Percentiles rank a stretch among this genome's conserved stretches.
Evolutionary conservation across 2,113 vertebrate genomes (phyloP).

Genomic region (Steatornis caripensis): DNA sequence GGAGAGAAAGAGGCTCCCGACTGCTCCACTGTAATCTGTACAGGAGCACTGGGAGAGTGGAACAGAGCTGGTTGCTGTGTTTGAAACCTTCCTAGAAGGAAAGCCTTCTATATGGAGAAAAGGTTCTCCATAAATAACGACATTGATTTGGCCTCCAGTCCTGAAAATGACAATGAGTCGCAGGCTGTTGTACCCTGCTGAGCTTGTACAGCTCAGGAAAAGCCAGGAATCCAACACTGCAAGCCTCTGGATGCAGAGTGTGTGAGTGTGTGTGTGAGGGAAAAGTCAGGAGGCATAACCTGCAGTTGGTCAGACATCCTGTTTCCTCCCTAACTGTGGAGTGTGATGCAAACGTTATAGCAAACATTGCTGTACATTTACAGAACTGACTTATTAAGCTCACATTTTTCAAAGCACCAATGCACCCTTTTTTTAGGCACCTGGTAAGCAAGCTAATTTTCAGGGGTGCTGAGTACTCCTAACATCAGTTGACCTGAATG

Average conservation of each 20-base stretch:
- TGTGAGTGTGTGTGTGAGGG: neutral
- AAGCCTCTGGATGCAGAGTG: neutral
- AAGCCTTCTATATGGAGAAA: neutral
- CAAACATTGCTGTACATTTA: neutral
- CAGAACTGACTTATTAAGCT: neutral
- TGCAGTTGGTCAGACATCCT: neutral
- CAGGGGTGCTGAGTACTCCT: neutral
- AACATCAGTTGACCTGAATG: neutral
- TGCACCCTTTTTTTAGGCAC: neutral
- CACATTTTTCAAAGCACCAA: neutral
- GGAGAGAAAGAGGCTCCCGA: neutral
- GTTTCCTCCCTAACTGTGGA: neutral
- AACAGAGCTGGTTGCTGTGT: neutral
- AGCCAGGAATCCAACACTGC: neutral
- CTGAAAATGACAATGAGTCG: accelerated
- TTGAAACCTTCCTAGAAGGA: neutral
- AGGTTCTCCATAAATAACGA: neutral
- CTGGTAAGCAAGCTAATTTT: neutral
- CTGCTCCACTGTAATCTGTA: neutral
- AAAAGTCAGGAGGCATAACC: neutral
- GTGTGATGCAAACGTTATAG: neutral
- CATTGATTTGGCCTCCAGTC: neutral
- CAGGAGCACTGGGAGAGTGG: neutral
- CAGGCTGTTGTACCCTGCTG: neutral
- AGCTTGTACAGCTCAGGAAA: neutral